These are phyloP conservation scores for Cyanistes caeruleus DNA, from an alignment of 2,113 vertebrate species.

Conservation along the genomic window DNA sequence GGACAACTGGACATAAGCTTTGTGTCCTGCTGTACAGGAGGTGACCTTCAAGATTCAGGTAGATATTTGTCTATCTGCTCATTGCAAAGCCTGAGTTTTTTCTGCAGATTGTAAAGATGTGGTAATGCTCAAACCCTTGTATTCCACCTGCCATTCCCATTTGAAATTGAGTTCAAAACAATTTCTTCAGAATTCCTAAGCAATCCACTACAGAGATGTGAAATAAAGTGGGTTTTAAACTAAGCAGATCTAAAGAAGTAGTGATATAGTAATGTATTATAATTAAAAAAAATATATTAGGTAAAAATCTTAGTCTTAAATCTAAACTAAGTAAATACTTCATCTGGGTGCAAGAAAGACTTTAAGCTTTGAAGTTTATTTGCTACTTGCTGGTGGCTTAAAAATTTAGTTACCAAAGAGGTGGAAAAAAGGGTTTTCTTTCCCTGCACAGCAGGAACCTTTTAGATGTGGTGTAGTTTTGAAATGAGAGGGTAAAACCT, in stretches of 20 bases:
- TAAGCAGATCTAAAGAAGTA: neutral
- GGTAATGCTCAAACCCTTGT: neutral
- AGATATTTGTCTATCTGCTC: neutral
- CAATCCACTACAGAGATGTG: neutral
- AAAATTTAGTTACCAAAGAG: neutral
- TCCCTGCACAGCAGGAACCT: constrained; percentile 13
- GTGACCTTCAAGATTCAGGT: neutral
- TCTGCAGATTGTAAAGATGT: neutral
- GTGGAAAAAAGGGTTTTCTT: neutral
- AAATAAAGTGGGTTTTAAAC: neutral
- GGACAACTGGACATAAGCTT: too few relatives aligned
- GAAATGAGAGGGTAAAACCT: constrained; percentile 5
- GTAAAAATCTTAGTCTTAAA: neutral
- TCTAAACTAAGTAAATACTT: neutral
- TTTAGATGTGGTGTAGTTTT: constrained; percentile 24
- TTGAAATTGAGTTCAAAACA: neutral
- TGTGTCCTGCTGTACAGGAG: neutral
- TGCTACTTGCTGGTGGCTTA: neutral
- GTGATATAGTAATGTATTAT: neutral
- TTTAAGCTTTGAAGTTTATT: neutral
- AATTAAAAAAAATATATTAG: neutral
- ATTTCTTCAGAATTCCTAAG: neutral
- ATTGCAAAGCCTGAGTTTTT: neutral
- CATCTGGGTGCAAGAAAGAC: neutral
- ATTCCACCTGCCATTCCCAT: neutral